These are phyloP conservation scores for Rotaria socialis DNA, from an alignment of 2,888 invertebrate species.

Conservation along the genomic window DNA sequence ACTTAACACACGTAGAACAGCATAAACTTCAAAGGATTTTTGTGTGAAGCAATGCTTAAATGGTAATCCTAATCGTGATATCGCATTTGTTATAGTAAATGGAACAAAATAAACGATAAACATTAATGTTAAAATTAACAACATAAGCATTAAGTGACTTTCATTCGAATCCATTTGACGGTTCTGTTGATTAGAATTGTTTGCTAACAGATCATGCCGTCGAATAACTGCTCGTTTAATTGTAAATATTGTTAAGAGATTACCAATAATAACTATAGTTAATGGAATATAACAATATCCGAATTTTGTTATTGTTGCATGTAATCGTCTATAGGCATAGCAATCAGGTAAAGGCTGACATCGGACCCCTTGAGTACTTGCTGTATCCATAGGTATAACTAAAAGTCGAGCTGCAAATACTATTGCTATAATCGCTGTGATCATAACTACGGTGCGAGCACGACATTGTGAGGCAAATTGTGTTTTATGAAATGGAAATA, in stretches of 20 bases:
- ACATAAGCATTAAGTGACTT: conserved; percentile 3
- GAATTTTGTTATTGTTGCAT: conserved; percentile 8
- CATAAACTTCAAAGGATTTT: background rate
- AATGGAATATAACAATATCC: conserved; percentile 23
- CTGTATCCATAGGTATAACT: background rate
- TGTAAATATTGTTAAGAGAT: background rate
- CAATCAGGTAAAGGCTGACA: background rate
- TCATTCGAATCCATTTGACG: background rate
- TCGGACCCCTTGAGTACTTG: background rate
- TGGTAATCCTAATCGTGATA: background rate
- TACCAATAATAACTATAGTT: background rate
- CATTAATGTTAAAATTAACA: background rate
- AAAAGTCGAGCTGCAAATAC: background rate
- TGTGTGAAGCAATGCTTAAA: background rate
- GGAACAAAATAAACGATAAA: conserved; percentile 30
- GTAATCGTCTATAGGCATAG: background rate
- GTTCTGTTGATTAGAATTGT: background rate
- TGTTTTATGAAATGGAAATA: background rate
- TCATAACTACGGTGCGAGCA: background rate
- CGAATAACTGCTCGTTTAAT: background rate
- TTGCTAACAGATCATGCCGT: background rate
- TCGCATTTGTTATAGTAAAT: background rate
- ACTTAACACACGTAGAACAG: background rate
- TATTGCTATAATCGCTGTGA: background rate
- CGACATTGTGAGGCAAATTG: background rate